Evolutionary conservation across 2,113 vertebrate species (phyloP), one percentile per base, ranked within the genome.

Genomic region (Apeltes quadracus): DNA sequence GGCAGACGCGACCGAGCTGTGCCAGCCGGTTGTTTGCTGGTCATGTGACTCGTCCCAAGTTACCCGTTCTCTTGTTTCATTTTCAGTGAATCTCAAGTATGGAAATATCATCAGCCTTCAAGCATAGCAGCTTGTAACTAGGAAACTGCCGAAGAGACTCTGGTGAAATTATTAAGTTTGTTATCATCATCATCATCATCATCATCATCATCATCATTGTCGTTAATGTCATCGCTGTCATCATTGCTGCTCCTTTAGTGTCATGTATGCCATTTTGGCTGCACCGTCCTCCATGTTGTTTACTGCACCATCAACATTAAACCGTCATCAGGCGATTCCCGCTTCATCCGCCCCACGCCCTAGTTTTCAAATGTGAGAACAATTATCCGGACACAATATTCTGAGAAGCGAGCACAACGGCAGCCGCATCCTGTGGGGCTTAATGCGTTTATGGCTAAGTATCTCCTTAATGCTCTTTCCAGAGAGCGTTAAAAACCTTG

Each of bases 381-480:
- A 91, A 92, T 93, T 92, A 92, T 76, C 76, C 85, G 84, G 76
- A 76, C 72, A 15, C 78, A 78, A 34, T 7, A 34, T 5, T 34
- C 5, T 34, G 32, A 34, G 32, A 34, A 34, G 32, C 78, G 55
- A 61, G 82, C 68, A 66, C 68, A 61, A 61, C 76, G 58, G 78
- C 61, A 66, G 69, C 71, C 50, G 67, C 83, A 85, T 89, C 88
- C 79, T 81, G 55, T 46, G 46, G 73, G 78, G 69, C 85, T 53
- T 90, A 89, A 92, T 91, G 84, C 83, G 88, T 90, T 91, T 82
- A 86, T n/a, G n/a, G 85, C 67, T 81, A 81, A 88, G 85, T 89
- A 88, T 89, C 84, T 88, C 82, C 84, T 84, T 88, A 92, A 93
- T 92, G 91, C 69, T 66, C 90, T 92, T 90, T 88, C 77, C 91